These are phyloP conservation scores for Apeira syringaria DNA, from an alignment of 2,888 invertebrate species.

Conservation along the genomic window DNA sequence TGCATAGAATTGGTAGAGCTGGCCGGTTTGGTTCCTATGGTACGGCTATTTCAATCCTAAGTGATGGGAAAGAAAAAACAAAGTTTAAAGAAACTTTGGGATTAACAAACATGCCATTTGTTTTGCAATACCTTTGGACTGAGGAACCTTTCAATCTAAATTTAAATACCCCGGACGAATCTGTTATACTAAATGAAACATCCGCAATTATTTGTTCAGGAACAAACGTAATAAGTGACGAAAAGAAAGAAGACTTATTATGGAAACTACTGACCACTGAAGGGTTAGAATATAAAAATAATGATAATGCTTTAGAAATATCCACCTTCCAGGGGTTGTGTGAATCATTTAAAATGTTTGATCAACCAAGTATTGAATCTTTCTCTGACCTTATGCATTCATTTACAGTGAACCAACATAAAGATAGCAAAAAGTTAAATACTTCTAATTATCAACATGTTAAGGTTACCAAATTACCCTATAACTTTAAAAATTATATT, in stretches of 20 bases:
- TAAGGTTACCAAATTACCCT: constrained; percentile 10
- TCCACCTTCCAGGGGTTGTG: constrained; percentile 42
- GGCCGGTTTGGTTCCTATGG: constrained; percentile 96
- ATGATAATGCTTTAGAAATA: constrained; percentile 17
- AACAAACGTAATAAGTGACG: neutral
- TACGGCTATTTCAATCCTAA: constrained; percentile 89
- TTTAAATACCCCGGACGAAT: neutral
- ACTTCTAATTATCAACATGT: constrained; percentile 10
- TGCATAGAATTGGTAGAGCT: constrained; percentile 97
- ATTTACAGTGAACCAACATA: constrained; percentile 33
- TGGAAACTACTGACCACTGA: constrained; percentile 43
- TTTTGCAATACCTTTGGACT: constrained; percentile 54
- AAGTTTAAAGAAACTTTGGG: constrained; percentile 83
- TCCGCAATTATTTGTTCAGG: neutral
- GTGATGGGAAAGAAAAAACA: constrained; percentile 85
- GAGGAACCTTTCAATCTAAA: constrained; percentile 32
- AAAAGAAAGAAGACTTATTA: constrained; percentile 26
- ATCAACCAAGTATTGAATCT: constrained; percentile 37
- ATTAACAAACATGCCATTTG: constrained; percentile 72
- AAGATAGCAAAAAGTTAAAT: constrained; percentile 9
- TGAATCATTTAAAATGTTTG: constrained; percentile 39
- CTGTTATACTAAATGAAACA: constrained; percentile 9
- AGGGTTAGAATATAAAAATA: constrained; percentile 4
- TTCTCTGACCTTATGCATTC: constrained; percentile 55
- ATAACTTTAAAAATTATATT: neutral